Evolutionary conservation across 2,888 invertebrate genomes (phyloP).

Genomic region (Campoletis raptor): DNA sequence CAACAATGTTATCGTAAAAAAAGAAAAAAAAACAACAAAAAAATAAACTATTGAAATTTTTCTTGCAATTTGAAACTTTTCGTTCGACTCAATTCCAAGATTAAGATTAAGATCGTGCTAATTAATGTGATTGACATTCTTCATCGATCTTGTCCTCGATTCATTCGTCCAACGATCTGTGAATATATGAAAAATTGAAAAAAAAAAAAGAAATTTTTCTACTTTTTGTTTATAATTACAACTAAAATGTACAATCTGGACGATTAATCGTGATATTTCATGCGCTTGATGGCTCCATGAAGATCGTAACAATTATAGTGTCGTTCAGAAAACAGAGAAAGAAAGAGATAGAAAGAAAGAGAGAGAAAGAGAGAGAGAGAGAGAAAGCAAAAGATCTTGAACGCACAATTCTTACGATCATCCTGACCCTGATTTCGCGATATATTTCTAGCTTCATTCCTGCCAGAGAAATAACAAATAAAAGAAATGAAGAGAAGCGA

Average conservation of each 20-base stretch:
- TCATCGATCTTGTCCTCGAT: background rate
- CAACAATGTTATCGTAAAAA: background rate
- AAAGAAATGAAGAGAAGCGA: constrained; percentile 12
- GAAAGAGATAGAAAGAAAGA: background rate
- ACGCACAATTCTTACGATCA: constrained; percentile 43
- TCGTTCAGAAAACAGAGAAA: constrained; percentile 18
- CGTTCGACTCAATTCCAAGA: background rate
- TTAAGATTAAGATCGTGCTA: background rate
- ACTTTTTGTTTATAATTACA: background rate
- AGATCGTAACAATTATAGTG: constrained; percentile 61
- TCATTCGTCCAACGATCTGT: background rate
- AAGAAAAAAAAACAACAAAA: background rate
- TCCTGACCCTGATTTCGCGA: constrained; percentile 64
- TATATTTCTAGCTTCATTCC: constrained; percentile 55
- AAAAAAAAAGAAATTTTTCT: constrained; percentile 11
- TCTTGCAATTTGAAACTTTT: background rate
- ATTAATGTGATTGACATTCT: constrained; percentile 9
- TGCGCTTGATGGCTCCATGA: constrained; percentile 59
- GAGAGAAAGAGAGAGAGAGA: background rate
- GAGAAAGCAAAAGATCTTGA: constrained; percentile 22
- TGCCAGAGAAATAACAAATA: constrained; percentile 8
- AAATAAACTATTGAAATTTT: background rate
- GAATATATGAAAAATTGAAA: no score
- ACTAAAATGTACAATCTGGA: background rate
- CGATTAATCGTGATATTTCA: constrained; percentile 45